Evolutionary conservation across 1,140 invertebrate genomes (phyloP).

Genomic region (Pogonomyrmex californicus): DNA sequence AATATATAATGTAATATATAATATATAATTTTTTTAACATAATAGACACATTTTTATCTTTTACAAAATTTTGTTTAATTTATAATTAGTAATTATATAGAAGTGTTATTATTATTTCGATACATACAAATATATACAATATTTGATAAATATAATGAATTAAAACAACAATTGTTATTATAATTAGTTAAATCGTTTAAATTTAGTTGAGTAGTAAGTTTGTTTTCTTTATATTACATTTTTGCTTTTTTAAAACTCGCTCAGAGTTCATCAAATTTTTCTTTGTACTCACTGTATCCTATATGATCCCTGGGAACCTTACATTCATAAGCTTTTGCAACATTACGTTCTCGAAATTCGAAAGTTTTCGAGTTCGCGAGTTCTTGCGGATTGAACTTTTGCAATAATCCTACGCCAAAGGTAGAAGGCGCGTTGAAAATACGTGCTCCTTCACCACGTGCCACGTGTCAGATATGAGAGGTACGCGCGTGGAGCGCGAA

Average conservation of each 20-base stretch:
- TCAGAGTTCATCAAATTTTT: not conserved
- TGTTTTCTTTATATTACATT: not conserved
- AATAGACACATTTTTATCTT: not conserved
- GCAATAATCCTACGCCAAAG: constrained; percentile 42
- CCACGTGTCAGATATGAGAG: constrained; percentile 54
- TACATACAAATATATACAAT: not conserved
- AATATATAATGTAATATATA: not conserved
- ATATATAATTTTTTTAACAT: not conserved
- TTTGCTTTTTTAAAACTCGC: not conserved
- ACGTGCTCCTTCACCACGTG: constrained; percentile 33
- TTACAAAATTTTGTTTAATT: not conserved
- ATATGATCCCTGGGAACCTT: not conserved
- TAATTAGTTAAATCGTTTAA: too few relatives aligned
- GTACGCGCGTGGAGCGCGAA: constrained; percentile 38
- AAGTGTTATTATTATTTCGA: not conserved
- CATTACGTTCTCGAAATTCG: constrained; percentile 1
- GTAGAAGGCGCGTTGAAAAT: constrained; percentile 20
- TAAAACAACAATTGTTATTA: too few relatives aligned
- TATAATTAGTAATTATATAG: not conserved
- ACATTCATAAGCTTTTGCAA: not conserved
- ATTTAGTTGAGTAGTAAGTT: not conserved
- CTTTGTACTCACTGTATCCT: not conserved
- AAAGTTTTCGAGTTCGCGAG: constrained; percentile 9
- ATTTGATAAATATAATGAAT: too few relatives aligned
- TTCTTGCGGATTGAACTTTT: constrained; percentile 23